Base-by-base conservation (phyloP, 53 echinoderm and acorn worm species). In the Temnopleurus reevesii region DNA sequence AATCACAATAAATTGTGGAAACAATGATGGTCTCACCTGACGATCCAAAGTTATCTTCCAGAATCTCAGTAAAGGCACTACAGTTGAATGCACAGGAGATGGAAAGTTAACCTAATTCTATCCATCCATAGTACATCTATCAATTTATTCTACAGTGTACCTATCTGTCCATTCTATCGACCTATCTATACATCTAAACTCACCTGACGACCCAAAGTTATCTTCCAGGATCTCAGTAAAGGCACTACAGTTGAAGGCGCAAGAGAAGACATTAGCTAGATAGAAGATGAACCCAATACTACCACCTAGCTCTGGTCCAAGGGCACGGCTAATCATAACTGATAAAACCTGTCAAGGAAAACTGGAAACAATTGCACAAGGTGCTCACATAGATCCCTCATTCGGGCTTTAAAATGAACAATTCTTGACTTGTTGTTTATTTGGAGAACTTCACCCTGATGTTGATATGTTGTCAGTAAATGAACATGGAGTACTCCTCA, bases 301-400 rank as follows among this genome's bases (percentile, higher is more conserved):
- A 8, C 99, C 99, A 0, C 99, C 99, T 47, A 99, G 93, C 76
- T 99, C 99, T 29, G 99, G 99, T 3, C 99, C 99, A 30, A 99
- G 76, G 19, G 99, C 99, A 45, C 99, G 90, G 71, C 99, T 99
- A 47, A 99, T 99, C 99, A 99, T 99, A 79, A 90, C 99, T 98
- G 91, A 21, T 33, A 54, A 83, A 56, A 13, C 26, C n/a, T 21
- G 61, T 86, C 61, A 86, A 86, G 86, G 86, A 45, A n/a, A n/a
- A n/a, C n/a, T n/a, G n/a, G n/a, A n/a, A n/a, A n/a, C n/a, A n/a
- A n/a, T n/a, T n/a, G n/a, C n/a, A n/a, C n/a, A n/a, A n/a, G n/a
- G n/a, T n/a, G n/a, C n/a, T n/a, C n/a, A n/a, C n/a, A n/a, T n/a
- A n/a, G n/a, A n/a, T n/a, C n/a, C n/a, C n/a, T n/a, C n/a, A n/a